Evolutionary conservation across 2,113 vertebrate species (phyloP).

Genomic region (Gobiocypris rarus): DNA sequence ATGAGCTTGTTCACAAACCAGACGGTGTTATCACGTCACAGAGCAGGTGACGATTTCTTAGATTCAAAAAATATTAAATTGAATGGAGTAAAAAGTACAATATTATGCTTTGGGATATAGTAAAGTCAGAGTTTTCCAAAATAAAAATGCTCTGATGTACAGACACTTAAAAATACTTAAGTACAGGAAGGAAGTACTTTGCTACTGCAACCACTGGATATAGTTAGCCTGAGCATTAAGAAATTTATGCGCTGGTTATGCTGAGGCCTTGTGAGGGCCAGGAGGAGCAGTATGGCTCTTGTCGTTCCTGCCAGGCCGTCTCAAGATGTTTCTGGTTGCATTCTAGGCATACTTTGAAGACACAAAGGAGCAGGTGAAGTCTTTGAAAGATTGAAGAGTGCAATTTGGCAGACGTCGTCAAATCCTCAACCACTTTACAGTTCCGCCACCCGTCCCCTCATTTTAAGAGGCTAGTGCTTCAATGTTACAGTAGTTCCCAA

Average conservation of each 20-base stretch:
- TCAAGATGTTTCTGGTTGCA: neutral
- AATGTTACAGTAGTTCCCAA: neutral
- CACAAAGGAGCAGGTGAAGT: conserved; percentile 31
- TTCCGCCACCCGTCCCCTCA: neutral
- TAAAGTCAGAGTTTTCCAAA: too few species aligned
- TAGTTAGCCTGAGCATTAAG: neutral
- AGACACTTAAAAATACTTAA: too few species aligned
- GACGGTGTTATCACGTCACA: too few species aligned
- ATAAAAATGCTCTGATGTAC: too few species aligned
- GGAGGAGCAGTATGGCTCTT: neutral
- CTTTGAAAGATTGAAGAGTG: conserved; percentile 35
- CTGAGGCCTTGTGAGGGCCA: neutral
- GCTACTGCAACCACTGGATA: too few species aligned
- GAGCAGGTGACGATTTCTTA: too few species aligned
- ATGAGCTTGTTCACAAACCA: too few species aligned
- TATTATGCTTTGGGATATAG: too few species aligned
- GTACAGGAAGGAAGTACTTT: too few species aligned
- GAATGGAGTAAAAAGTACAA: too few species aligned
- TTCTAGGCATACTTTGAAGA: conserved; percentile 30
- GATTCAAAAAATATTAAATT: too few species aligned
- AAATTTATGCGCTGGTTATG: neutral
- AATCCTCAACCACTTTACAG: conserved; percentile 25
- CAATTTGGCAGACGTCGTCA: conserved; percentile 20
- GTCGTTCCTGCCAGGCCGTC: neutral
- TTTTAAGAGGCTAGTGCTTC: conserved; percentile 4